Evolutionary conservation across 2,888 invertebrate genomes (phyloP).

Genomic region (Choristoneura rosaceana): DNA sequence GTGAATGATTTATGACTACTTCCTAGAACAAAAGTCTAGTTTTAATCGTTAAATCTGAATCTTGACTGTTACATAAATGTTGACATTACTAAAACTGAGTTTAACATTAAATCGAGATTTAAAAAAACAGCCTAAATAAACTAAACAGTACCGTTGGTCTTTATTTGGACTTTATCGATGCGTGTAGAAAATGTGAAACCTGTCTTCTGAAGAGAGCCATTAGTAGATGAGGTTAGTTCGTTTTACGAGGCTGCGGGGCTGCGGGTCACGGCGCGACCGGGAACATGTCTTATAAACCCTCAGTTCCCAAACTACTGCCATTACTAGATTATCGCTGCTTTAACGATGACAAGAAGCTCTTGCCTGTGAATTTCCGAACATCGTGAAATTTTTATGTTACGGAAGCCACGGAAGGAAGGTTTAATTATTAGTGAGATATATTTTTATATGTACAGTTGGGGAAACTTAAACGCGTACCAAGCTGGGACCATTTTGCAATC

Average conservation of each 20-base stretch:
- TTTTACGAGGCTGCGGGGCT: constrained; percentile 2
- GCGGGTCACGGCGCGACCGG: neutral
- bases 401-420: too few relatives aligned
- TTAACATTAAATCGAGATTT: too few relatives aligned
- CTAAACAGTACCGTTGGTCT: neutral
- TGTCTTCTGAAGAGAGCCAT: neutral
- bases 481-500: too few relatives aligned
- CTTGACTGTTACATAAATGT: too few relatives aligned
- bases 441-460: too few relatives aligned
- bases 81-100: too few relatives aligned
- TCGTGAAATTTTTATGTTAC: neutral
- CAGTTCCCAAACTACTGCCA: neutral
- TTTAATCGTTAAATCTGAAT: too few relatives aligned
- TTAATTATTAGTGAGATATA: too few relatives aligned
- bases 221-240: constrained; percentile 12
- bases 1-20: too few relatives aligned
- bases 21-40: too few relatives aligned
- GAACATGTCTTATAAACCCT: constrained; percentile 7
- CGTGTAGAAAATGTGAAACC: neutral
- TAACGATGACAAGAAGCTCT: constrained; percentile 12
- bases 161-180: too few relatives aligned
- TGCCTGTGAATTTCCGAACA: neutral
- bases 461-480: too few relatives aligned
- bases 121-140: neutral
- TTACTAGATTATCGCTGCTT: neutral